Evolutionary conservation across 1,140 invertebrate genomes (phyloP), one percentile per base, ranked within the genome.

Genomic region (Mamestra configurata): DNA sequence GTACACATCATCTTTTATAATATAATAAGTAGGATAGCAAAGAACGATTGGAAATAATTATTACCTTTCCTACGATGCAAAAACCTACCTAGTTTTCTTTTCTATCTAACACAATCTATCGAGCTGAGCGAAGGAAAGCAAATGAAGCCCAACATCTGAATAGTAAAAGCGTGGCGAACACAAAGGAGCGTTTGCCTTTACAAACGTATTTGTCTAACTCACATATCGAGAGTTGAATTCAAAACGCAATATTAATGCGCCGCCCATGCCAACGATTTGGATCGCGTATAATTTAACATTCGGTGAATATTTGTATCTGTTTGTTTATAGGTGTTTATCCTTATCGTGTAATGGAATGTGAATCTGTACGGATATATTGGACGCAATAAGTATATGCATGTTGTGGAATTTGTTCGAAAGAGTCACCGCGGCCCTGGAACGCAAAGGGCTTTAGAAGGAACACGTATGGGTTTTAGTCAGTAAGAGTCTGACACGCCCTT

Each of bases 221-320:
- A 55, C 51, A 55, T 79, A 82, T 84, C 82, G 82, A 79, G 80
- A 82, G 76, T 61, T 82, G 82, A 83, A 86, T 86, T 81, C 81
- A 84, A 84, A 86, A 85, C 72, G 79, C 73, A 79, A 72, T 79
- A 80, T 81, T 82, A 82, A 85, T 83, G 76, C 80, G 70, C 53
- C 64, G 81, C 59, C 82, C 70, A 81, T 83, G 84, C 80, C 79
- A 76, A 64, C 76, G 80, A 79, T 81, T 84, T 76, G 68, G 40
- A 82, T 82, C 77, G 82, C 55, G 78, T 64, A 81, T 77, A 77
- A 75, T 81, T 81, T 61, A 79, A 76, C 80, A 81, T 83, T 77
- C 61, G 57, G 57, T 71, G 59, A 82, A 82, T 80, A 72, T 49
- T 77, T 82, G 64, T 64, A 27, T 59, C 27, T 59, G 55, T 79